These are phyloP conservation scores for Rapana venosa DNA, from an alignment of 2,888 invertebrate genomes.

Conservation along the genomic window DNA sequence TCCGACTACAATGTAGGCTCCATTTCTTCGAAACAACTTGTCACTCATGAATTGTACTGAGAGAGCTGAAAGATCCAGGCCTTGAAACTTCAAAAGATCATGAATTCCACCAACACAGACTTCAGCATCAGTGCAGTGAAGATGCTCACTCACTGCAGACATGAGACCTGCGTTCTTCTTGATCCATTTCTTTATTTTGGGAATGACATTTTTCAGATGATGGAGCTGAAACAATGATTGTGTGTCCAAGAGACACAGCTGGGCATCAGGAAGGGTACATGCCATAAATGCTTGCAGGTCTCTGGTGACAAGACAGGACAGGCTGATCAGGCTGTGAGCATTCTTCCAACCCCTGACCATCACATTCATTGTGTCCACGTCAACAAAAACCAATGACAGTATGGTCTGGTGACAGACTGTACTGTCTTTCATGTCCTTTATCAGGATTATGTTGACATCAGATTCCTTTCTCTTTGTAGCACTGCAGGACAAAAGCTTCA, in stretches of 20 bases:
- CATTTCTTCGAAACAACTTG: conserved; percentile 52
- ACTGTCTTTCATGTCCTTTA: neutral
- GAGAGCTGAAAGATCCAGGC: conserved; percentile 3
- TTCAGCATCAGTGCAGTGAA: conserved; percentile 2
- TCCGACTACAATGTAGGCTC: conserved; percentile 64
- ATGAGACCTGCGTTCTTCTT: conserved; percentile 28
- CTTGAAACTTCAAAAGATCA: conserved; percentile 1
- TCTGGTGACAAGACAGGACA: conserved; percentile 22
- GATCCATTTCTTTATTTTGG: conserved; percentile 40
- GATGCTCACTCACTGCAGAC: conserved; percentile 20
- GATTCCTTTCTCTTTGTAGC: neutral
- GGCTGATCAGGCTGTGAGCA: conserved; percentile 19
- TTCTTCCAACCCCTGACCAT: conserved; percentile 16
- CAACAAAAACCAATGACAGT: conserved; percentile 41
- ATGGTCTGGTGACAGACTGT: conserved; percentile 31
- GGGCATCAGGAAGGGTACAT: conserved; percentile 28
- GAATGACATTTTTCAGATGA: neutral
- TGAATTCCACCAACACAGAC: neutral
- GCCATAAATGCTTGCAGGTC: conserved; percentile 13
- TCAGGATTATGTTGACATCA: conserved; percentile 8
- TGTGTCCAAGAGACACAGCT: conserved; percentile 37
- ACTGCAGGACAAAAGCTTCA: conserved; percentile 31
- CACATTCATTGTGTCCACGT: conserved; percentile 21
- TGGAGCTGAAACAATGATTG: conserved; percentile 28
- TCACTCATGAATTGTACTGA: neutral